These are phyloP conservation scores for Loris lydekkerianus DNA, from an alignment of 2,797 vertebrate genomes.

Conservation along the genomic window DNA sequence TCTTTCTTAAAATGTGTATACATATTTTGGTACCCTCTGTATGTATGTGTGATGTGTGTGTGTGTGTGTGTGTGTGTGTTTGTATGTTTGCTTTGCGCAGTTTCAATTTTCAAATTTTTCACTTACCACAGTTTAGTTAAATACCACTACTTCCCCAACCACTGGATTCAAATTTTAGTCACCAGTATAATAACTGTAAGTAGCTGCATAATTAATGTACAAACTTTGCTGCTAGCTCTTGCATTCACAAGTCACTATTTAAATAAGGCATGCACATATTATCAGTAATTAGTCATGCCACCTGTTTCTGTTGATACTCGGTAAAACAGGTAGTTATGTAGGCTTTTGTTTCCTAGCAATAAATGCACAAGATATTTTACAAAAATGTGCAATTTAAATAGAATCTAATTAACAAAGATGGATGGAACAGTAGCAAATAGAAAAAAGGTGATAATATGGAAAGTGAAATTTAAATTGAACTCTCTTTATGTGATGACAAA, in stretches of 20 bases:
- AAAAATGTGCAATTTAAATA: background rate
- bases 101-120: background rate
- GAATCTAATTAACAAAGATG: background rate
- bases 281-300: background rate
- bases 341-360: background rate
- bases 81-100: background rate
- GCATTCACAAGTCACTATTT: background rate
- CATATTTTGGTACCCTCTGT: too few species aligned
- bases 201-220: background rate
- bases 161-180: background rate
- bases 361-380: background rate
- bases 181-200: background rate
- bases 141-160: background rate
- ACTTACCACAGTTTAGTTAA: background rate
- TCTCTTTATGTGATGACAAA: background rate
- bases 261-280: background rate
- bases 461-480: background rate
- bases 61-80: background rate
- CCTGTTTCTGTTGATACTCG: background rate
- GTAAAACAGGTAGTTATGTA: background rate
- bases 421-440: background rate
- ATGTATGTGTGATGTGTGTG: background rate
- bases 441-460: background rate
- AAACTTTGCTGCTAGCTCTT: background rate
- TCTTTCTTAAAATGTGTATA: too few species aligned